These are phyloP conservation scores for Denticeps clupeoides DNA, from an alignment of 2,797 vertebrate genomes.

Conservation along the genomic window DNA sequence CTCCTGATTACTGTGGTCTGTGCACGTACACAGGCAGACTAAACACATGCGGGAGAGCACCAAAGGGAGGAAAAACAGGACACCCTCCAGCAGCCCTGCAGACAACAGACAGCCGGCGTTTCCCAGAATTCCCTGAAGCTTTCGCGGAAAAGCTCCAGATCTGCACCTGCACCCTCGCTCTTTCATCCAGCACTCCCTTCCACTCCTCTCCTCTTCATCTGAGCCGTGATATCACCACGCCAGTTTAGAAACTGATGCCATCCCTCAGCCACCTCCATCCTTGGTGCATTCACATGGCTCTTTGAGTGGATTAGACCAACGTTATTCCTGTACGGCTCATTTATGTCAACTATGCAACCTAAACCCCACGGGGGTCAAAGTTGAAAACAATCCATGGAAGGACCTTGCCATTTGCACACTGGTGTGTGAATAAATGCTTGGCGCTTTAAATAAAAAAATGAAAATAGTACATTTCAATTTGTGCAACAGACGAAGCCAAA, in stretches of 20 bases:
- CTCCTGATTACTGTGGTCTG: no score
- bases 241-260: background rate
- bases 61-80: constrained; percentile 2
- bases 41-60: background rate
- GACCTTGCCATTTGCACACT: no score
- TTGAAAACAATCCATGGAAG: no score
- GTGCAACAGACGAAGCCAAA: no score
- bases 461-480: no score
- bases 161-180: background rate
- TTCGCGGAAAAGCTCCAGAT: background rate
- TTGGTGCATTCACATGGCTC: background rate
- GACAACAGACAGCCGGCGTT: constrained; percentile 3
- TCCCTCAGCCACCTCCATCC: background rate
- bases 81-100: constrained; percentile 1
- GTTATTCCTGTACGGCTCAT: background rate
- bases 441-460: no score
- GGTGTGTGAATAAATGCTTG: no score
- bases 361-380: no score
- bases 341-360: no score
- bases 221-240: background rate
- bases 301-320: background rate
- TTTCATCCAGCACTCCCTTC: background rate
- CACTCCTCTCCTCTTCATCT: background rate
- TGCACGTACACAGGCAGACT: no score
- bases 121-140: constrained; percentile 7